Percentiles rank a stretch among this genome's conserved stretches.
Evolutionary conservation across 1,140 invertebrate genomes (phyloP).

Genomic region (Drosophila quadrilineata): DNA sequence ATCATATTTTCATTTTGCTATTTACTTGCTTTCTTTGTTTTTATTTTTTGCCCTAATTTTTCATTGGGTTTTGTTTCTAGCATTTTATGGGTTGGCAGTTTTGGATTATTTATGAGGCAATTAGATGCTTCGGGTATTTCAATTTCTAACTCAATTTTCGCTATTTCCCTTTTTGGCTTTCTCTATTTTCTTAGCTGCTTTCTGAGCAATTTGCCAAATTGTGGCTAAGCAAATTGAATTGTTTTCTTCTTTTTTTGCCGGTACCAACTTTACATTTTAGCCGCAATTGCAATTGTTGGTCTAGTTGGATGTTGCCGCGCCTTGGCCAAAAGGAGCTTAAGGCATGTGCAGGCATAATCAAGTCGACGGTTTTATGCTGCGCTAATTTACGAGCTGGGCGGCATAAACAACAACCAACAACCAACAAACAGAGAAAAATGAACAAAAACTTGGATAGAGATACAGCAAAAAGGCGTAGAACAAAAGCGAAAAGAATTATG

Average conservation of each 20-base stretch:
- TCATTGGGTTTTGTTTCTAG: neutral
- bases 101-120: slow-evolving; percentile 66
- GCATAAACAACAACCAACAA: slow-evolving; percentile 23
- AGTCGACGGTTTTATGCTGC: slow-evolving; percentile 47
- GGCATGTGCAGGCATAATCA: slow-evolving; percentile 59
- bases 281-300: slow-evolving; percentile 22
- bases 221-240: slow-evolving; percentile 24
- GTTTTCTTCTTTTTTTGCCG: neutral
- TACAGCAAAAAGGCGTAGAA: slow-evolving; percentile 29
- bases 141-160: slow-evolving; percentile 14
- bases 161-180: too few species aligned
- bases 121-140: slow-evolving; percentile 33
- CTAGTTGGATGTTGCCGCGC: slow-evolving; percentile 34
- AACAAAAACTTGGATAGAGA: neutral
- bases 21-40: slow-evolving; percentile 23
- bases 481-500: slow-evolving; percentile 18
- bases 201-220: slow-evolving; percentile 28
- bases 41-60: slow-evolving; percentile 7
- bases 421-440: slow-evolving; percentile 13
- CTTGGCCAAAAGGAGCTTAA: slow-evolving; percentile 6
- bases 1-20: slow-evolving; percentile 26
- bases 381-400: slow-evolving; percentile 61
- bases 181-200: slow-evolving; percentile 1
- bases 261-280: neutral
- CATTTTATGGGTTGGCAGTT: neutral